Conservation (phyloP, 2,113 vertebrate species). For the Podiceps cristatus region DNA sequence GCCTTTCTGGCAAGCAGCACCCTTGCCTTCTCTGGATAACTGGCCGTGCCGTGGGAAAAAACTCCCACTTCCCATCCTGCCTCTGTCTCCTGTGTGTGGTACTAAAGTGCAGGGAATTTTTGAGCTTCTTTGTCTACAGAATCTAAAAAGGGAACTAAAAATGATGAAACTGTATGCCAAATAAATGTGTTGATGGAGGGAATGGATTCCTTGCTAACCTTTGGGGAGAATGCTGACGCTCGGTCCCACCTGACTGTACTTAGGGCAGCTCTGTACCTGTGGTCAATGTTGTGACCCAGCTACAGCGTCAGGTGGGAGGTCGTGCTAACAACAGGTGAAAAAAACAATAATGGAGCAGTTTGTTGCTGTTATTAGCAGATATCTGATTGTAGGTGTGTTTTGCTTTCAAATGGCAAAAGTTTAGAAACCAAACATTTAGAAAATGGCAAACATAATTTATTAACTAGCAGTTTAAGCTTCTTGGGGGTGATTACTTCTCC, state of each 20-base stretch:
- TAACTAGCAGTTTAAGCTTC: not conserved
- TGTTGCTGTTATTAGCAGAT: not conserved
- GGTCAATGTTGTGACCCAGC: not conserved
- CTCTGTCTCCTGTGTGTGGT: not conserved
- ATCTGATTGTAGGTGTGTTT: not conserved
- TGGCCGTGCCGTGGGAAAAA: not conserved
- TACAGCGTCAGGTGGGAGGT: not conserved
- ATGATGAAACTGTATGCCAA: not conserved
- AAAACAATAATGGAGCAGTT: not conserved
- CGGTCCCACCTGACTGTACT: not conserved
- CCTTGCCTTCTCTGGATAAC: not conserved
- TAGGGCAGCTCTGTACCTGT: not conserved
- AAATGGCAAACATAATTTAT: not conserved
- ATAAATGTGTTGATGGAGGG: not conserved
- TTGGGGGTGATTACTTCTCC: not conserved
- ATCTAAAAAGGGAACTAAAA: not conserved
- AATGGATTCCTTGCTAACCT: not conserved
- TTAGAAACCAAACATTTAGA: not conserved
- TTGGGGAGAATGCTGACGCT: not conserved
- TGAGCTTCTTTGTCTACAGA: not conserved
- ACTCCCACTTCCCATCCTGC: fast-evolving
- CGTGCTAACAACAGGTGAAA: not conserved
- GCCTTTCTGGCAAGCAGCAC: not conserved
- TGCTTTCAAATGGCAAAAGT: not conserved
- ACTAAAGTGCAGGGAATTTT: not conserved